Conservation (phyloP, 2,797 vertebrate species). For the Coccyzus lansbergi region DNA sequence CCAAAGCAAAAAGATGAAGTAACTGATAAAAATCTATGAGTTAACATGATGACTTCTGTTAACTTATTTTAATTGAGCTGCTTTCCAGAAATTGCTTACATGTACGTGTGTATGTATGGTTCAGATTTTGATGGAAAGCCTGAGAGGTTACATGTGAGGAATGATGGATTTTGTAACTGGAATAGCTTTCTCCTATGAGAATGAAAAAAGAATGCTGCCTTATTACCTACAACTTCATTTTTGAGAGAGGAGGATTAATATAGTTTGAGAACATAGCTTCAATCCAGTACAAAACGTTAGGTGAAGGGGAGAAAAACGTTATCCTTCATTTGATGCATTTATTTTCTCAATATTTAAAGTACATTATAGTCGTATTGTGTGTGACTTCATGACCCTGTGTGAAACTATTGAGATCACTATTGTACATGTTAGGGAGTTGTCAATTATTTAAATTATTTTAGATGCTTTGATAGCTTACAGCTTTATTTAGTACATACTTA, state of each 20-base stretch:
- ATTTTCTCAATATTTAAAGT: conserved; percentile 1
- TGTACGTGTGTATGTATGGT: neutral
- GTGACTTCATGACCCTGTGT: neutral
- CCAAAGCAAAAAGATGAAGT: neutral
- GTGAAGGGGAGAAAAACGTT: neutral
- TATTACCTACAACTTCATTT: neutral
- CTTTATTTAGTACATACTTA: neutral
- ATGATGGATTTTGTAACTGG: neutral
- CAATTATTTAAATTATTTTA: conserved; percentile 15
- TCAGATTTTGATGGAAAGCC: neutral
- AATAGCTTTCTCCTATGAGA: neutral
- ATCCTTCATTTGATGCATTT: neutral
- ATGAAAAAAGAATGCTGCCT: neutral
- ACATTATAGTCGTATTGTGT: neutral
- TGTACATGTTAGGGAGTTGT: neutral
- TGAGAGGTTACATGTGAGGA: neutral
- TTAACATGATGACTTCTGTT: neutral
- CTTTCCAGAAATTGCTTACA: neutral
- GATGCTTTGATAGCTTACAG: neutral
- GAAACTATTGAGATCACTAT: neutral
- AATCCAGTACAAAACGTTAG: neutral
- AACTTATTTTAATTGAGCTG: neutral
- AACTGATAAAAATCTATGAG: neutral
- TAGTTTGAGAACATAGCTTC: conserved; percentile 1
- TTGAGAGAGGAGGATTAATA: neutral